Percentiles rank a stretch among this genome's conserved stretches.
Conservation (phyloP, 2,113 vertebrate genomes). For the Stictonetta naevosa region DNA sequence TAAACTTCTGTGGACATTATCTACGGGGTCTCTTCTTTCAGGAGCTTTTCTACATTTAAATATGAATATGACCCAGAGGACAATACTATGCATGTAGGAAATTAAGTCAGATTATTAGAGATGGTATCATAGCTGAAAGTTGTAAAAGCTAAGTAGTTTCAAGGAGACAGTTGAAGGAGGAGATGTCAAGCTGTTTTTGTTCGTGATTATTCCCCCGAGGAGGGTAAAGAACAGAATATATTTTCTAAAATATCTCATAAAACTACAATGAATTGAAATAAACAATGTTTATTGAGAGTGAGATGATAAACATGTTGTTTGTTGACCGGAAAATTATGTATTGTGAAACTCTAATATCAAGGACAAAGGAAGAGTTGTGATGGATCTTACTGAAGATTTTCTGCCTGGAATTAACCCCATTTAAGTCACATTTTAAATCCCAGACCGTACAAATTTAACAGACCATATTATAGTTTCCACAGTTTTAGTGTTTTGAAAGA, state of each 20-base stretch:
- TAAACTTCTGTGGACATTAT: background rate
- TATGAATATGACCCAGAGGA: background rate
- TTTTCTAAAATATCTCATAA: constrained; percentile 7
- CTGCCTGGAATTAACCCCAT: background rate
- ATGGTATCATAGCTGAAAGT: background rate
- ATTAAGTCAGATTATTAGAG: background rate
- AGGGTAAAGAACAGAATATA: background rate
- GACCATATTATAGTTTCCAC: background rate
- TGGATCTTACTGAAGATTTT: background rate
- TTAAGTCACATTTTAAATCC: background rate
- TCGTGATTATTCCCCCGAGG: background rate
- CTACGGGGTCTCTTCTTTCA: background rate
- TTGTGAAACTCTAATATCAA: background rate
- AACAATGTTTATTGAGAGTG: background rate
- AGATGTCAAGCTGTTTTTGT: background rate
- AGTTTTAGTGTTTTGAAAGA: background rate
- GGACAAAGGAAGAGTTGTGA: background rate
- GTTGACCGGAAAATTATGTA: background rate
- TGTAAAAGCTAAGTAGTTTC: background rate
- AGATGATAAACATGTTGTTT: background rate
- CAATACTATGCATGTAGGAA: background rate
- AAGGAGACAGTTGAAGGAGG: background rate
- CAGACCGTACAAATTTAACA: background rate
- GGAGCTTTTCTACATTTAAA: background rate
- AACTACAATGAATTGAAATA: constrained; percentile 18